Evolutionary conservation across 37 sponge, comb jelly and placozoan species (phyloP), one percentile per base, ranked within the genome.

Genomic region (Agelas oroides): DNA sequence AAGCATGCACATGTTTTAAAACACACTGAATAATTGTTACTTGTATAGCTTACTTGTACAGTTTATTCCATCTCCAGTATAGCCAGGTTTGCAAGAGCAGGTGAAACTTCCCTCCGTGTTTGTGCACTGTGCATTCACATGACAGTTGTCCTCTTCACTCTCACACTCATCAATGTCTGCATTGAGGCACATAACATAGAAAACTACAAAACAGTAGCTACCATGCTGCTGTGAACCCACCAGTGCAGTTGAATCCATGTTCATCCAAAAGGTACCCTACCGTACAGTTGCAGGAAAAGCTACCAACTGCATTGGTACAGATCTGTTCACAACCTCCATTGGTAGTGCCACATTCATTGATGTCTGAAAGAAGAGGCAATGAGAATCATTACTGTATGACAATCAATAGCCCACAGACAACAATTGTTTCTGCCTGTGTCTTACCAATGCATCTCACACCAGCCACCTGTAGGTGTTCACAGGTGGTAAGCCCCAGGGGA

Each of bases 311-410:
- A 67, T 84, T 75, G 56, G 6, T 72, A 41, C 84, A 84, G 21
- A 38, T 27, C 56, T 84, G 84, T 18, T 65, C 57, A 65, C 84
- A 84, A 15, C 67, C 84, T 67, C 84, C 76, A 56, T 75, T 84
- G 12, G 20, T 5, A 62, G 16, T 41, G 20, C 33, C 39, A 55
- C 84, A 84, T 37, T 84, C 84, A 84, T 76, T 37, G 20, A 64
- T 37, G 53, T 84, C 84, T 83, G 70, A 16, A 19, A n/a, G 69
- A 53, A 79, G 28, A 5, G 67, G 58, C 59, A 75, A 53, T 57
- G 17, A 5, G 14, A 30, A 14, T 17, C n/a, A n/a, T n/a, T n/a
- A n/a, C n/a, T n/a, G n/a, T n/a, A n/a, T n/a, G n/a, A n/a, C n/a
- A n/a, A n/a, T n/a, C n/a, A n/a, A n/a, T n/a, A n/a, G n/a, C n/a